A percentile compares a stretch with the other conserved stretches of the same genome.
Conservation (phyloP, 2,113 vertebrate genomes). For the Mionectes macconnelli region DNA sequence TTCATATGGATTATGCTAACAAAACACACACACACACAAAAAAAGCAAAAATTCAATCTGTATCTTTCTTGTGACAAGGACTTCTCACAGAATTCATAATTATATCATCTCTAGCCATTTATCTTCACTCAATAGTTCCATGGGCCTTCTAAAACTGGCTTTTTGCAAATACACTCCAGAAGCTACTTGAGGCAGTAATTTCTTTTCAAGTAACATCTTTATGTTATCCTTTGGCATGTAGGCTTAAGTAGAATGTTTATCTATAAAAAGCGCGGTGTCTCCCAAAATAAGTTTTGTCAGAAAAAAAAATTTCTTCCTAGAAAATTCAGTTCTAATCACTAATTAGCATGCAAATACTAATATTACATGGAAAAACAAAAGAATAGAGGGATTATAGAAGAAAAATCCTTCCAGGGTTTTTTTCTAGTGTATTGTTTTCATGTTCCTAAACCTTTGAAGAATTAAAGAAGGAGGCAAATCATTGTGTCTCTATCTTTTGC, state of each 20-base stretch:
- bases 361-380: not conserved
- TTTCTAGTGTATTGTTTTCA: not conserved
- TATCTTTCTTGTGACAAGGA: conserved; percentile 10
- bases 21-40: not conserved
- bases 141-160: not conserved
- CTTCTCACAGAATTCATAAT: conserved; percentile 28
- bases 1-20: not conserved
- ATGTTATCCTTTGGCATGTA: not conserved
- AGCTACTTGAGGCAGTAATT: conserved; percentile 16
- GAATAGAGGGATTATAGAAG: not conserved
- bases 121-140: conserved; percentile 35
- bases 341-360: conserved; percentile 33
- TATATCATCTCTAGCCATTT: conserved; percentile 6
- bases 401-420: not conserved
- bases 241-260: not conserved
- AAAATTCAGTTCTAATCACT: not conserved
- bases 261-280: not conserved
- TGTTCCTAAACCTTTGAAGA: not conserved
- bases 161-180: conserved; percentile 15
- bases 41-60: not conserved
- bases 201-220: conserved; percentile 24
- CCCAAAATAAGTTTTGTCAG: not conserved
- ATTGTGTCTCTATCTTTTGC: not conserved
- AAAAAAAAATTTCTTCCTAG: not conserved
- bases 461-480: not conserved